Conservation (phyloP, 2,797 vertebrate species). For the Rhinichthys osculus region DNA sequence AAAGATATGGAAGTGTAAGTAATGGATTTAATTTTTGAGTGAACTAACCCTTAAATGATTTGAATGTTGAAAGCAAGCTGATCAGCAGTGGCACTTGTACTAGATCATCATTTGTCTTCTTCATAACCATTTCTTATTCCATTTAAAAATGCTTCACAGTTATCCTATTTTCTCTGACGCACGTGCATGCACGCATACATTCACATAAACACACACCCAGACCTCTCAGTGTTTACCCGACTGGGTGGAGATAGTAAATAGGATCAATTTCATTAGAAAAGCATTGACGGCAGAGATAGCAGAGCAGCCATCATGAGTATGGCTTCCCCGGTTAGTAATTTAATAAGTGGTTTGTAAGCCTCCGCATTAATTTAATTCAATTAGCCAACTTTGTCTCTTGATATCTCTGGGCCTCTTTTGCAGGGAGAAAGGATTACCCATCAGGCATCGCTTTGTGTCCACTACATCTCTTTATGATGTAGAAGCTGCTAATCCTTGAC, state of each 20-base stretch:
- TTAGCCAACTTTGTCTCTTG: slow-evolving; percentile 65
- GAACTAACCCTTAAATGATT: neutral
- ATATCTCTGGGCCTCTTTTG: slow-evolving; percentile 44
- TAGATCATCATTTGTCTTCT: slow-evolving; percentile 2
- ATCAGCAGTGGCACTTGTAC: neutral
- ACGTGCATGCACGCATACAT: slow-evolving; percentile 1
- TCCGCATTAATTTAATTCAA: slow-evolving; percentile 72
- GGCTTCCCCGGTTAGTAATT: slow-evolving; percentile 64
- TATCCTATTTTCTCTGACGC: slow-evolving; percentile 8
- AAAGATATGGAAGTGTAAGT: too few species aligned
- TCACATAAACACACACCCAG: slow-evolving; percentile 32
- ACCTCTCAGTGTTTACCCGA: slow-evolving; percentile 58
- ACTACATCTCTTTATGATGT: neutral
- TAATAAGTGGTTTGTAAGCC: slow-evolving; percentile 73
- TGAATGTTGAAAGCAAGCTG: neutral
- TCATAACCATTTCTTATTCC: neutral
- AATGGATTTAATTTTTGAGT: neutral
- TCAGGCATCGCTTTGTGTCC: slow-evolving; percentile 17
- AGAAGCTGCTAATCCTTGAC: neutral
- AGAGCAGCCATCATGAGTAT: slow-evolving; percentile 3
- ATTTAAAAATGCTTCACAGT: neutral
- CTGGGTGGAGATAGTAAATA: slow-evolving; percentile 45
- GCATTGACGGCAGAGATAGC: slow-evolving; percentile 44
- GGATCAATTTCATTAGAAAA: slow-evolving; percentile 62
- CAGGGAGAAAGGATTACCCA: slow-evolving; percentile 12